These are phyloP conservation scores for Ciona savignyi DNA, from an alignment of 23 tunicate species.

Conservation along the genomic window DNA sequence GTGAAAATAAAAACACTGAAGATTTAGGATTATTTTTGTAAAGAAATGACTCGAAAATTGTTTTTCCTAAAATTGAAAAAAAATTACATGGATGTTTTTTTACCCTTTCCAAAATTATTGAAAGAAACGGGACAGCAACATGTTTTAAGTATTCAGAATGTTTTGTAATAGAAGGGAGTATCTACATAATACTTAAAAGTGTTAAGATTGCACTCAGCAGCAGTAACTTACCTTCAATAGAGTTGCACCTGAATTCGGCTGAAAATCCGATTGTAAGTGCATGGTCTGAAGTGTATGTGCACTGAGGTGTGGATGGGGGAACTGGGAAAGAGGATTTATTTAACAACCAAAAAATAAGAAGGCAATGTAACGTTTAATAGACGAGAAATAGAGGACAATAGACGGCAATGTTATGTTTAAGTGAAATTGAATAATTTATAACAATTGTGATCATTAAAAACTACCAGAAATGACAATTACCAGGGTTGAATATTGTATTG, in stretches of 20 bases:
- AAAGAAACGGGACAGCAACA: neutral
- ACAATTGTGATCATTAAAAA: neutral
- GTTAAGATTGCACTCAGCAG: neutral
- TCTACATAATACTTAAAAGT: too few species aligned
- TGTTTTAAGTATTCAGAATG: too few species aligned
- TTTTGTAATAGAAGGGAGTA: too few species aligned
- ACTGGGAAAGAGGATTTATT: slow-evolving; percentile 14
- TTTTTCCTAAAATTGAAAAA: too few species aligned
- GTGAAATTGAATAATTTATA: neutral
- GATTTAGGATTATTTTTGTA: neutral
- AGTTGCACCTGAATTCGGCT: slow-evolving; percentile 46
- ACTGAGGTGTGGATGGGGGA: slow-evolving; percentile 46
- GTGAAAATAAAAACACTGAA: too few species aligned
- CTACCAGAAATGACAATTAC: neutral
- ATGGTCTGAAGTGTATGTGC: slow-evolving; percentile 45
- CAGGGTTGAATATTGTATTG: neutral
- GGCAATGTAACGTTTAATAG: neutral
- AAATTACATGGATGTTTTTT: too few species aligned
- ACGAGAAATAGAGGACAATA: neutral
- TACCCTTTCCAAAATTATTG: too few species aligned
- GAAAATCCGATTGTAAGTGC: slow-evolving; percentile 39
- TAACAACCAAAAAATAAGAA: neutral
- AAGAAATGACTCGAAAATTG: neutral
- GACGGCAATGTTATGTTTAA: neutral
- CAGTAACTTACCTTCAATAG: slow-evolving; percentile 29